A percentile compares a stretch with the other conserved stretches of the same genome.
These are phyloP conservation scores for Agapostemon virescens DNA, from an alignment of 2,888 invertebrate genomes.

Conservation along the genomic window DNA sequence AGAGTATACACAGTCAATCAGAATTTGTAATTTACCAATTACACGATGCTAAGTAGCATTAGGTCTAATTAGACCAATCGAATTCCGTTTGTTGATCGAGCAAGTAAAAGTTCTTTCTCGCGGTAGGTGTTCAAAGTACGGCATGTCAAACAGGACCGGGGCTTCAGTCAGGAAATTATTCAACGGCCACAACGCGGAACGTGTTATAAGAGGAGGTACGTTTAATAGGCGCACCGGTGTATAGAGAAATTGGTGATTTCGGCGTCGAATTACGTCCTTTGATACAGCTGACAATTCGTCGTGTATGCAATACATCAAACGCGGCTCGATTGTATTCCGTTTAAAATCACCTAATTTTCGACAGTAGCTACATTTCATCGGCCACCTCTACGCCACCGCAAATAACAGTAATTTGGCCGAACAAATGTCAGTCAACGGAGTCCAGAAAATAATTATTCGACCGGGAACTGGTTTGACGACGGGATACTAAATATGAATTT, in stretches of 20 bases:
- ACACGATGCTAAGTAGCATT: background rate
- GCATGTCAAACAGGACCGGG: background rate
- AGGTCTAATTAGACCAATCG: background rate
- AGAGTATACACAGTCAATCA: background rate
- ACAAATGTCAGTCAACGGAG: slow-evolving; percentile 47
- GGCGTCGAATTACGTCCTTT: slow-evolving; percentile 46
- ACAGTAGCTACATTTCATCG: slow-evolving; percentile 51
- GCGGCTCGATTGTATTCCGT: slow-evolving; percentile 34
- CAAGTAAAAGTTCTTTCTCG: background rate
- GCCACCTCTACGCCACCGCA: slow-evolving; percentile 29
- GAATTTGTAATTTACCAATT: background rate
- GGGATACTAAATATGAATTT: slow-evolving; percentile 59
- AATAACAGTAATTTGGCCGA: slow-evolving; percentile 53
- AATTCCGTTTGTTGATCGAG: background rate
- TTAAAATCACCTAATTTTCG: slow-evolving; percentile 59
- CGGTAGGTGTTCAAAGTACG: background rate
- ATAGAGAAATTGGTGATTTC: slow-evolving; percentile 39
- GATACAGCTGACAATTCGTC: slow-evolving; percentile 50
- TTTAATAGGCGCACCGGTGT: slow-evolving; percentile 32
- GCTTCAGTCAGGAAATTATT: background rate
- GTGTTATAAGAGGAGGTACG: background rate
- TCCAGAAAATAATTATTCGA: slow-evolving; percentile 60
- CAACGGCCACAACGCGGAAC: background rate
- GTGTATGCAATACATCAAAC: slow-evolving; percentile 44
- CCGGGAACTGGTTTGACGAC: slow-evolving; percentile 26